These are phyloP conservation scores for Trialeurodes vaporariorum DNA, from an alignment of 1,140 invertebrate species.

Conservation along the genomic window DNA sequence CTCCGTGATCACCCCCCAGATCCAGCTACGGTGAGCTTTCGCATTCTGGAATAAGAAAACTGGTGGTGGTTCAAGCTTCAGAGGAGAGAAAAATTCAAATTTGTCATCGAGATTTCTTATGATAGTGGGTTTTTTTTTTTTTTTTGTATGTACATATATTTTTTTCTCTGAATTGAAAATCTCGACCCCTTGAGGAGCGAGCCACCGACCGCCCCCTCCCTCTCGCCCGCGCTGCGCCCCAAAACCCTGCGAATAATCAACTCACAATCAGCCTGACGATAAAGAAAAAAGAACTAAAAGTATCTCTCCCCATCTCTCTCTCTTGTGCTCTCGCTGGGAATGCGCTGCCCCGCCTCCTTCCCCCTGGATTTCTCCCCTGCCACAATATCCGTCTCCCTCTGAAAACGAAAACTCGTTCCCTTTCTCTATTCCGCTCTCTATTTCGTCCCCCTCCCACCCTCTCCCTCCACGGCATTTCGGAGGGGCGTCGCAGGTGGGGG, in stretches of 20 bases:
- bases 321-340: background rate
- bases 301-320: background rate
- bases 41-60: too few species aligned
- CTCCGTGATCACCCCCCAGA: too few species aligned
- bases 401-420: background rate
- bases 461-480: too few species aligned
- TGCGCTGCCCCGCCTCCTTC: too few species aligned
- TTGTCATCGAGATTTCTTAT: too few species aligned
- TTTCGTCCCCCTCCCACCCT: too few species aligned
- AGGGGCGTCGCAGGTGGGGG: background rate
- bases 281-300: background rate
- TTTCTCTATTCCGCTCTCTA: background rate
- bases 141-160: background rate
- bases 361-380: background rate
- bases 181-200: background rate
- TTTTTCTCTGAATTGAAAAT: background rate
- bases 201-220: too few species aligned
- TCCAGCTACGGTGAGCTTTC: too few species aligned
- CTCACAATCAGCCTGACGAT: background rate
- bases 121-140: too few species aligned
- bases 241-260: background rate
- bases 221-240: background rate
- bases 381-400: background rate
- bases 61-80: too few species aligned
- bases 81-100: too few species aligned